phyloP scores from a whole-genome alignment of 2,113 vertebrate species.

The Callithrix jacchus region DNA sequence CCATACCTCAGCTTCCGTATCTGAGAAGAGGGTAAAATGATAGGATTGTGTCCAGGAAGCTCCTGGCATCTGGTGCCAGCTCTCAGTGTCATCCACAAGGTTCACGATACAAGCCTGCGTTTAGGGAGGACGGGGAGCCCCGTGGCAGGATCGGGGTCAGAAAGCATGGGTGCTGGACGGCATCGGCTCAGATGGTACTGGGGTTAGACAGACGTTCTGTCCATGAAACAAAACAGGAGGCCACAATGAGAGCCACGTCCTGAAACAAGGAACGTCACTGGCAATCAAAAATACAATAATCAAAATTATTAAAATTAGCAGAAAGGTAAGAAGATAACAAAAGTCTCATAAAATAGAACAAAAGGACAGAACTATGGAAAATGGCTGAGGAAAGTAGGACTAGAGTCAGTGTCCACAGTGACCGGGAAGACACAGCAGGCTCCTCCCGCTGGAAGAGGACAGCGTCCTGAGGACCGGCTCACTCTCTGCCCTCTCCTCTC shows the following conservation, averaged over 20 bases:
- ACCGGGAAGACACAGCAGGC: rapidly evolving
- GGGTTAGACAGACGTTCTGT: rapidly evolving
- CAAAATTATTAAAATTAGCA: background rate
- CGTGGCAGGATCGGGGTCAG: background rate
- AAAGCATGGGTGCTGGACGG: too few species aligned
- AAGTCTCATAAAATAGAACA: background rate
- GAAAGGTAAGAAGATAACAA: background rate
- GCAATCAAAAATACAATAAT: background rate
- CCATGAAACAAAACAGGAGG: background rate
- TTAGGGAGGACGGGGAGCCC: rapidly evolving
- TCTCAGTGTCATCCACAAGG: rapidly evolving
- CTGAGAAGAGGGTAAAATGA: background rate
- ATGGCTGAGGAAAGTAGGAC: rapidly evolving
- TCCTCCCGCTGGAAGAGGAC: rapidly evolving
- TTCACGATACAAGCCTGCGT: background rate
- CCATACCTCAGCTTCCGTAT: background rate
- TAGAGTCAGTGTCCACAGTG: rapidly evolving
- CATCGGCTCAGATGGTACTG: too few species aligned
- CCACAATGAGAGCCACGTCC: too few species aligned
- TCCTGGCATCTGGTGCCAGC: background rate
- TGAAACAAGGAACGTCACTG: too few species aligned
- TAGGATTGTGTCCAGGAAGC: rapidly evolving
- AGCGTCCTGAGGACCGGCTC: too few species aligned
- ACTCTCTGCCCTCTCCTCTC: background rate
- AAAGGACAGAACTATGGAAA: background rate